phyloP scores from a whole-genome alignment of 1,140 invertebrate species.

The Conus betulinus region DNA sequence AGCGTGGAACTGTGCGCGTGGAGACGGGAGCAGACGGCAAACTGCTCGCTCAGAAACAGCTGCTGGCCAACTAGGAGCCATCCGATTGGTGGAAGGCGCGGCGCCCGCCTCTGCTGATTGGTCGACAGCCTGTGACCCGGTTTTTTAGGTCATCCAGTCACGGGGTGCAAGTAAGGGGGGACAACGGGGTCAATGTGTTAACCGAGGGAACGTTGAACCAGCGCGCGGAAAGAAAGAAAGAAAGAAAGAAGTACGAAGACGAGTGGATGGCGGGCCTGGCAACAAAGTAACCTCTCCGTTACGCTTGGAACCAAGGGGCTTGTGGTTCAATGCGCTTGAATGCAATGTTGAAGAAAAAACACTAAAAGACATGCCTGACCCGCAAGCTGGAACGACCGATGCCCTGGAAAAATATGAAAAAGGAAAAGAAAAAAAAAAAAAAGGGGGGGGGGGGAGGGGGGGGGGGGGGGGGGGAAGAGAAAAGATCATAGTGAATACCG shows the following conservation, averaged over 20 bases:
- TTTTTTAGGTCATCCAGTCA: not conserved
- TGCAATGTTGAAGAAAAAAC: not conserved
- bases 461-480: too few relatives aligned
- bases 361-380: not conserved
- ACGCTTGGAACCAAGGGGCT: too few relatives aligned
- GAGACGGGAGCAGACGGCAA: not conserved
- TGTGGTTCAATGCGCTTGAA: too few relatives aligned
- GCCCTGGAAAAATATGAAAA: not conserved
- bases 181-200: not conserved
- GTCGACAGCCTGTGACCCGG: not conserved
- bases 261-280: not conserved
- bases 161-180: not conserved
- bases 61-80: not conserved
- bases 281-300: too few relatives aligned
- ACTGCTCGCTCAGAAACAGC: constrained; percentile 9
- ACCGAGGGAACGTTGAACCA: not conserved
- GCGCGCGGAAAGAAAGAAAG: not conserved
- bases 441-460: too few relatives aligned
- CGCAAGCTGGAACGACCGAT: not conserved
- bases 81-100: not conserved
- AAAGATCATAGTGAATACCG: too few relatives aligned
- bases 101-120: constrained; percentile 1
- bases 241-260: not conserved
- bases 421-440: not conserved
- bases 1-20: constrained; percentile 16